phyloP scores from a whole-genome alignment of 2,888 invertebrate genomes.

The Sinotaia quadrata region DNA sequence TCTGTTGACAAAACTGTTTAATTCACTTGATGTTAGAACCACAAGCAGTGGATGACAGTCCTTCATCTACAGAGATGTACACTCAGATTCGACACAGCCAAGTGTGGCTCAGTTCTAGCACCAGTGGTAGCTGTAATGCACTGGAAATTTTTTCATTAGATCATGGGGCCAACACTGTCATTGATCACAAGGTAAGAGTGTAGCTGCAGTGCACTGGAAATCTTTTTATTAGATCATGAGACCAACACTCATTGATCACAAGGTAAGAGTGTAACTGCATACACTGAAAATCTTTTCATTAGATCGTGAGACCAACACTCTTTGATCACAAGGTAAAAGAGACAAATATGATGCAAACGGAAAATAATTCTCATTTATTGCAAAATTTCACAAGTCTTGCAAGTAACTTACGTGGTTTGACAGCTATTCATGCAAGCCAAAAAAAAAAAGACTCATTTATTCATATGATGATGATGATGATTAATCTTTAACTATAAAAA shows the following conservation, averaged over 20 bases:
- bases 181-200: constrained; percentile 37
- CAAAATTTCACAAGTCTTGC: no score
- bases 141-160: constrained; percentile 41
- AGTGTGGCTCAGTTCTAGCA: constrained; percentile 39
- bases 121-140: constrained; percentile 13
- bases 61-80: constrained; percentile 8
- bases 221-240: constrained; percentile 36
- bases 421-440: no score
- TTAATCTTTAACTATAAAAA: no score
- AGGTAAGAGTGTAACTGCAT: constrained; percentile 30
- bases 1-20: no score
- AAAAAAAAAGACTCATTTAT: no score
- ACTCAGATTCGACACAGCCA: constrained; percentile 26
- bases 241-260: constrained; percentile 35
- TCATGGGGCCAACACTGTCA: constrained; percentile 32
- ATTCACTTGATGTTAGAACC: no score
- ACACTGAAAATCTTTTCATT: constrained; percentile 41
- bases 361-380: no score
- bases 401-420: no score
- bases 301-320: constrained; percentile 30
- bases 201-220: constrained; percentile 32
- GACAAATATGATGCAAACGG: neutral
- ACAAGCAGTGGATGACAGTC: neutral
- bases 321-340: constrained; percentile 37
- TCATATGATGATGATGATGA: no score